Base-by-base conservation (phyloP, 30 jellyfish, hydroid and myxozoan genomes). In the Rhopilema esculentum region DNA sequence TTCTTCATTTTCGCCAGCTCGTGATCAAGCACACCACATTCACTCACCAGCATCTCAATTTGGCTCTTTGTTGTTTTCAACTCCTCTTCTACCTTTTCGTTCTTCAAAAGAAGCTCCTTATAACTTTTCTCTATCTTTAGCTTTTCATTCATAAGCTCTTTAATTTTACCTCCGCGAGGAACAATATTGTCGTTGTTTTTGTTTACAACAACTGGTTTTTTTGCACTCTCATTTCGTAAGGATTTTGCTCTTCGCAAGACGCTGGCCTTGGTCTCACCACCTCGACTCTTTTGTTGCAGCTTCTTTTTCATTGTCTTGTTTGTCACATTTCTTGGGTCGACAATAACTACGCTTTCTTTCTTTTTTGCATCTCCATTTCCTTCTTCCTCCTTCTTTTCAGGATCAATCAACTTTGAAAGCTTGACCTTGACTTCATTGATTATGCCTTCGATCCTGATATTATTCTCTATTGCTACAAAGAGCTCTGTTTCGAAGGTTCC, bases 401-500 rank as follows among this genome's bases (percentile, higher is more conserved):
- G 52, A 0, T 51, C 75, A 85, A 33, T 68, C 85, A 75, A 53
- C 53, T 22, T 75, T 9, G 16, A 75, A 1, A 85, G 88, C 72
- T 66, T 74, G 16, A 77, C 83, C 33, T 82, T 89, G 51, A 90
- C 89, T 1, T 90, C 97, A 51, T 31, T 71, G 33, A 95, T 69
- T 28, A 92, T 90, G 32, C 96, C 88, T 64, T 95, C 99, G 20
- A 91, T 79, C 49, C 89, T 66, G 61, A 95, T 86, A 25, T 88
- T 87, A 50, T 91, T 80, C 78, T 95, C 99, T 21, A 91, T 95
- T 9, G 96, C 96, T 27, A 80, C 89, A 69, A 95, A 95, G 23
- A 95, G 75, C 86, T 95, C 99, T 9, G 93, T 75, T 84, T 95
- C 99, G 48, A 95, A 81, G 16, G 96, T 83, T 19, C 80, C 85